Base-by-base conservation (phyloP, 2,888 invertebrate genomes). In the Drosophila stalkeri region DNA sequence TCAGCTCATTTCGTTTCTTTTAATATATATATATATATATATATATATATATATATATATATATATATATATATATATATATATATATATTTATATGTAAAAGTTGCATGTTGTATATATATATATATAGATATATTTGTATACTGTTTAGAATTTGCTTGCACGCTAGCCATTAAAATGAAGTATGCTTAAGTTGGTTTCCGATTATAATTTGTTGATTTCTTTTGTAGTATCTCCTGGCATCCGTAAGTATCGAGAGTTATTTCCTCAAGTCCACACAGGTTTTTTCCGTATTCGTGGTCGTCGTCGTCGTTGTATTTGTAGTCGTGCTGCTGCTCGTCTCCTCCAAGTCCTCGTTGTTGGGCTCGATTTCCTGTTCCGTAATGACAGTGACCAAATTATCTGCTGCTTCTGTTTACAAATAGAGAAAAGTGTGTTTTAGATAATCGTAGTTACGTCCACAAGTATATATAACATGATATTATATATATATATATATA, bases 381-480 rank as follows among this genome's bases (percentile, higher is more conserved):
- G 96, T 97, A 95, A 98, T 98, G 61, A 97, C 97, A 52, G 97
- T 97, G 77, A 98, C 98, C 90, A 98, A 94, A 91, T 97, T 96
- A 90, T 97, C 94, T 93, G 98, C 97, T 92, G 96, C 97, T 96
- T 94, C 55, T 94, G 94, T 90, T 35, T 18, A 0, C 1, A 82
- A 78, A 93, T 93, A 49, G 3, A 46, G 14, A 20, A 3, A 43
- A 2, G n/a, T 16, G n/a, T 9, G n/a, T 0, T 31, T 55, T 31
- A 14, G 5, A 6, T 31, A 12, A 14, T 6, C 4, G 9, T 33
- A 1, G 18, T 18, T 7, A n/a, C n/a, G n/a, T n/a, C 2, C 2
- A 37, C 5, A 16, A 1, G 11, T 41, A 20, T 31, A 16, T 8
- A 23, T 11, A 11, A 1, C 8, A 20, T 41, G 12, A 65, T 31